These are phyloP conservation scores for Drosophila suzukii DNA, from an alignment of 1,140 invertebrate species.

Conservation along the genomic window DNA sequence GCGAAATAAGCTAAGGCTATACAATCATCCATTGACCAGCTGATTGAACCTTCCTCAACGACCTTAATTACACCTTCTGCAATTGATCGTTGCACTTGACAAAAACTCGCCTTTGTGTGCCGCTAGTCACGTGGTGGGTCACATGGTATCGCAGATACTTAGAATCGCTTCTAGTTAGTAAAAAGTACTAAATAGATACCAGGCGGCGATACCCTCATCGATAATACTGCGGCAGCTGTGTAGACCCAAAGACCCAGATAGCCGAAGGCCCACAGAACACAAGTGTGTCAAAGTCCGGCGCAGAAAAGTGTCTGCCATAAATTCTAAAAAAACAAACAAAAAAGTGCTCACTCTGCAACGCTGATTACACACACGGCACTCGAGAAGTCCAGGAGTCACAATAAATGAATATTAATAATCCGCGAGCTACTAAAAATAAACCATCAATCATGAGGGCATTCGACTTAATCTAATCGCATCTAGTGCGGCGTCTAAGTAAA, in stretches of 20 bases:
- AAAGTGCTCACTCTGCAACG: constrained; percentile 15
- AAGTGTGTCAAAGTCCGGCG: constrained; percentile 49
- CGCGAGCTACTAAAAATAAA: constrained; percentile 73
- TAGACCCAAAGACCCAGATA: constrained; percentile 37
- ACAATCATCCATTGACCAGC: not conserved
- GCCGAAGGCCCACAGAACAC: constrained; percentile 40
- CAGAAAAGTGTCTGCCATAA: constrained; percentile 46
- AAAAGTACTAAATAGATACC: constrained; percentile 28
- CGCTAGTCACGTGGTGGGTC: constrained; percentile 35
- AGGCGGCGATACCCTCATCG: constrained; percentile 40
- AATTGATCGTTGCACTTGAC: not conserved
- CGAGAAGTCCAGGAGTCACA: constrained; percentile 47
- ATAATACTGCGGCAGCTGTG: constrained; percentile 35
- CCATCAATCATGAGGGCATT: constrained; percentile 70
- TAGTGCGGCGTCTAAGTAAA: constrained; percentile 75
- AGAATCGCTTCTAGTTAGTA: constrained; percentile 2
- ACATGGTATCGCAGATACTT: constrained; percentile 13
- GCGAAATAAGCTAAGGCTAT: no score
- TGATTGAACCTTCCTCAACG: not conserved
- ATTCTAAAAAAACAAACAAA: constrained; percentile 13
- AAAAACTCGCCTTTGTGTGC: constrained; percentile 6
- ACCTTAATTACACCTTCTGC: constrained; percentile 7
- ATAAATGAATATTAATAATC: constrained; percentile 74
- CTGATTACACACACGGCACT: constrained; percentile 37
- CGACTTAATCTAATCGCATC: constrained; percentile 73